Evolutionary conservation across 2,888 invertebrate species (phyloP).

Genomic region (Tetramorium bicarinatum): DNA sequence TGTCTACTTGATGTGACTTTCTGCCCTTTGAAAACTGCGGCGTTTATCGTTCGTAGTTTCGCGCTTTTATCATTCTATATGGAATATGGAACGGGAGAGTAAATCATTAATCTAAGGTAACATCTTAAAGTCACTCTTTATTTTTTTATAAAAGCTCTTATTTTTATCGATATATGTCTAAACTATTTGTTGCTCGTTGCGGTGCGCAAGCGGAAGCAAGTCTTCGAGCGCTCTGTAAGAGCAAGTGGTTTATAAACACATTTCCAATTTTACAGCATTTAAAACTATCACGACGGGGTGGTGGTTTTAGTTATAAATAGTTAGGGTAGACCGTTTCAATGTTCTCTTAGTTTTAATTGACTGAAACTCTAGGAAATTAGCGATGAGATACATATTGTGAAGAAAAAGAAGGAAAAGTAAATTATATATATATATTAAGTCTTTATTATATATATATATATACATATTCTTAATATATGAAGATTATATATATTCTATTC

Average conservation of each 20-base stretch:
- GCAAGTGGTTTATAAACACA: conserved; percentile 63
- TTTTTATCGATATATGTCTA: conserved; percentile 31
- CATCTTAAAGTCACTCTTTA: conserved; percentile 68
- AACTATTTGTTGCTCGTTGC: not conserved
- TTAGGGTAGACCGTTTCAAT: conserved; percentile 75
- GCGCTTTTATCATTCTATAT: conserved; percentile 52
- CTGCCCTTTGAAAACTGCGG: conserved; percentile 55
- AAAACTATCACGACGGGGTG: conserved; percentile 69
- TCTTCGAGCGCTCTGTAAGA: conserved; percentile 41
- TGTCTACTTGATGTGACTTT: conserved; percentile 17
- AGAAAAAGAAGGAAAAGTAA: conserved; percentile 70
- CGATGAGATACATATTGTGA: conserved; percentile 54
- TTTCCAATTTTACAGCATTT: conserved; percentile 79
- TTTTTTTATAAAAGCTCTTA: conserved; percentile 74
- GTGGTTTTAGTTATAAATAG: conserved; percentile 69
- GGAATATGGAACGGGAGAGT: conserved; percentile 50
- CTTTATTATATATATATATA: conserved; percentile 77
- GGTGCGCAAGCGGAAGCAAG: not conserved
- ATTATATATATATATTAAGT: conserved; percentile 80
- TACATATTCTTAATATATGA: conserved; percentile 80
- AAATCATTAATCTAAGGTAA: conserved; percentile 66
- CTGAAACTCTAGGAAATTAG: conserved; percentile 74
- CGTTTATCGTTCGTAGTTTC: conserved; percentile 54
- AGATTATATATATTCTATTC: conserved; percentile 63
- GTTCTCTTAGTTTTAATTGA: conserved; percentile 79